Conservation (phyloP, 1,140 invertebrate genomes). For the Drosophila gunungcola region DNA sequence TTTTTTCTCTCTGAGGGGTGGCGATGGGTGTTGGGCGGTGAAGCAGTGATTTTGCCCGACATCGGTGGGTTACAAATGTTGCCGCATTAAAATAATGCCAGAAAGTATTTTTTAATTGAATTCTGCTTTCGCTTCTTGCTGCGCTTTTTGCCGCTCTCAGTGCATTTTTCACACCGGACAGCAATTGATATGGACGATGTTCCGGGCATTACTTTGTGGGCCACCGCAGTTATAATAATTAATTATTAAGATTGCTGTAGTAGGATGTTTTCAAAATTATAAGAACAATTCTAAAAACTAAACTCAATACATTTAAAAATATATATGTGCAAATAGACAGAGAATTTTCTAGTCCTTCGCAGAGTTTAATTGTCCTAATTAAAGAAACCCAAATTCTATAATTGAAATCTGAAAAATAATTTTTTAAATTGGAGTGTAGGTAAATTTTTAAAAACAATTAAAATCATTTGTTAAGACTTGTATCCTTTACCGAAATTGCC, state of each 20-base stretch:
- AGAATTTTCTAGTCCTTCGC: too few species aligned
- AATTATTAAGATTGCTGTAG: not conserved
- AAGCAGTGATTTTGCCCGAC: constrained; percentile 57
- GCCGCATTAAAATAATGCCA: constrained; percentile 48
- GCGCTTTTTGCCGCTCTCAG: constrained; percentile 21
- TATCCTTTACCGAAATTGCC: too few species aligned
- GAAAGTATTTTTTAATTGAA: constrained; percentile 69
- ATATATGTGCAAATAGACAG: too few species aligned
- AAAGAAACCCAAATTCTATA: too few species aligned
- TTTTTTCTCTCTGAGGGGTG: constrained; percentile 19
- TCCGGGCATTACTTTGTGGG: constrained; percentile 10
- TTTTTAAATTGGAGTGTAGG: too few species aligned
- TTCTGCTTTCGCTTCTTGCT: constrained; percentile 23
- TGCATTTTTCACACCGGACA: constrained; percentile 47
- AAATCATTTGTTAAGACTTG: too few species aligned
- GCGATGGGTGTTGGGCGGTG: constrained; percentile 16
- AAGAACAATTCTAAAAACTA: not conserved
- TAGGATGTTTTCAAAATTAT: not conserved
- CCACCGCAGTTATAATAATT: constrained; percentile 24
- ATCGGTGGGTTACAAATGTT: constrained; percentile 53
- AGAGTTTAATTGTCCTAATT: too few species aligned
- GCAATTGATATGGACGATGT: constrained; percentile 48
- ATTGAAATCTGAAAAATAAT: too few species aligned
- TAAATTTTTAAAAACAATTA: too few species aligned
- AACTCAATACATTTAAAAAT: too few species aligned